A percentile compares a stretch with the other conserved stretches of the same genome.
Evolutionary conservation across 2,888 invertebrate genomes (phyloP).

Genomic region (Melanophora roralis): DNA sequence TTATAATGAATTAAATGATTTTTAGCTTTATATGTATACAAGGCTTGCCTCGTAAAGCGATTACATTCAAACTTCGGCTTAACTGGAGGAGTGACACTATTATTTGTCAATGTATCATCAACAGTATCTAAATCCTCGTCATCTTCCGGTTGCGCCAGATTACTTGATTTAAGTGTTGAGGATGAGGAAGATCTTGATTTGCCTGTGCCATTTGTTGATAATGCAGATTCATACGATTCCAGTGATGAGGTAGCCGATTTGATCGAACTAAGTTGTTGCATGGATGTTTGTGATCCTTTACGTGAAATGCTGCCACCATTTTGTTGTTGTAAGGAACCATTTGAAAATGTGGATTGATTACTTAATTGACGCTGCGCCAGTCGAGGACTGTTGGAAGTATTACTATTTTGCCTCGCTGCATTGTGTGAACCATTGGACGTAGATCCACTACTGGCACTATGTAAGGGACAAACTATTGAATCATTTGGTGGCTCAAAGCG

Average conservation of each 20-base stretch:
- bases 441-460: slow-evolving; percentile 64
- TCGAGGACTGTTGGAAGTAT: slow-evolving; percentile 61
- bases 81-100: slow-evolving; percentile 12
- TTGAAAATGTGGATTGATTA: slow-evolving; percentile 58
- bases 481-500: slow-evolving; percentile 73
- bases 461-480: slow-evolving; percentile 73
- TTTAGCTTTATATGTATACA: slow-evolving; percentile 88
- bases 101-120: slow-evolving; percentile 49
- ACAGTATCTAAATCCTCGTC: slow-evolving; percentile 68
- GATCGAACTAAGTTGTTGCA: slow-evolving; percentile 59
- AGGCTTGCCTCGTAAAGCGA: slow-evolving; percentile 80
- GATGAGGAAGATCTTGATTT: slow-evolving; percentile 68
- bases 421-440: slow-evolving; percentile 62
- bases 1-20: slow-evolving; percentile 95
- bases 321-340: slow-evolving; percentile 47
- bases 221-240: slow-evolving; percentile 74
- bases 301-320: slow-evolving; percentile 69
- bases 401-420: slow-evolving; percentile 51
- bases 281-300: slow-evolving; percentile 72
- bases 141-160: slow-evolving; percentile 72
- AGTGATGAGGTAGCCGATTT: slow-evolving; percentile 69
- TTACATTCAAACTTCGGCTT: slow-evolving; percentile 76
- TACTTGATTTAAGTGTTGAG: slow-evolving; percentile 71
- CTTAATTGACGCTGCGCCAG: slow-evolving; percentile 68
- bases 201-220: slow-evolving; percentile 59